Base-by-base conservation (phyloP, 2,797 vertebrate species). In the Micromesistius poutassou region DNA sequence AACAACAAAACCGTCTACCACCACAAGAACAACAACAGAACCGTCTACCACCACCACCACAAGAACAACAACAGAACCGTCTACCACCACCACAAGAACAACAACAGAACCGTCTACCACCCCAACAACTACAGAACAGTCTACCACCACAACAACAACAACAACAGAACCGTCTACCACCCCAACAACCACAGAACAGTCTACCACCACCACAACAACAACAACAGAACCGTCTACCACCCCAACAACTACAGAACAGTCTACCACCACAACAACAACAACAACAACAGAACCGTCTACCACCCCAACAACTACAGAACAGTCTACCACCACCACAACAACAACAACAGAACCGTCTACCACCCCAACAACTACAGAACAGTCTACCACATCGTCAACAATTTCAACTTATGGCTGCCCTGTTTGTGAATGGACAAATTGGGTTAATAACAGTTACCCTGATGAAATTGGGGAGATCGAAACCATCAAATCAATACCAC, bases 371-470 rank as follows among this genome's bases (percentile, higher is more conserved):
- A 22, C 4, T 14, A 9, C 42, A 36, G 70, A 30, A 13, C n/a
- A 12, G 16, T 40, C 74, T 30, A 25, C 70, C 9, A 80, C 73
- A 46, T 72, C 30, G 2, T 31, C 66, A 30, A 38, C 36, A 38
- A 38, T 0, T n/a, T 14, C 76, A 2, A 35, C 46, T 4, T 42
- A 30, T 22, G 14, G 3, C 40, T 42, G 14, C 55, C 73, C 7
- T 10, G 36, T 38, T 10, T 97, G 95, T 78, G 0, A 68, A 0
- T 97, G 95, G 95, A 93, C 95, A 1, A 0, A 68, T 0, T 97
- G 96, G 96, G 88, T 89, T 7, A 93, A 93, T 0, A 79, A 86
- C 2, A 78, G 84, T 74, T 83, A 76, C 16, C 95, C 92, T 10
- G 84, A 68, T 0, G 4, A 1, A 4, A 1, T 87, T 0, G 95